Conservation (phyloP, 2,888 invertebrate genomes). For the Spatulosminthurus flaviceps region DNA sequence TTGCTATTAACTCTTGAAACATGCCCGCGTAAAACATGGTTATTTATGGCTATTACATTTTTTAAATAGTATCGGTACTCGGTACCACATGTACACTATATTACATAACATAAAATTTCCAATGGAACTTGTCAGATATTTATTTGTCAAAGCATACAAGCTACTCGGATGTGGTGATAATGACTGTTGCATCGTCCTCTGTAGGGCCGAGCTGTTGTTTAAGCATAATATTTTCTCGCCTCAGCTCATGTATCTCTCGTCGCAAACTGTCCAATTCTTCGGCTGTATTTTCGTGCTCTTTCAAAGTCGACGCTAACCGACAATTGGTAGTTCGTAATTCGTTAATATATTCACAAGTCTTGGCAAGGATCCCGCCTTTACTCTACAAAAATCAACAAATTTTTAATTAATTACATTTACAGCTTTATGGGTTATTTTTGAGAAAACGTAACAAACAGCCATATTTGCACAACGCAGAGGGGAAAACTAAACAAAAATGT, state of each 20-base stretch:
- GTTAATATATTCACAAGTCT: conserved; percentile 93
- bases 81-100: no score
- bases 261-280: conserved; percentile 77
- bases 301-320: conserved; percentile 73
- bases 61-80: no score
- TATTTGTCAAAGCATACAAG: neutral
- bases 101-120: no score
- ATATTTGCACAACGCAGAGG: no score
- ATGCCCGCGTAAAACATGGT: no score
- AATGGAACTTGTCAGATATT: no score
- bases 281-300: conserved; percentile 78
- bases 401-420: neutral
- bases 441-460: no score
- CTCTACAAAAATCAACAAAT: conserved; percentile 69
- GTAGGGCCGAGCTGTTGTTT: conserved; percentile 70
- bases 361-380: conserved; percentile 93
- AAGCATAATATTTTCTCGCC: conserved; percentile 79
- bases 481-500: no score
- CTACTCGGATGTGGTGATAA: conserved; percentile 59
- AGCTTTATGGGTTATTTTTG: no score
- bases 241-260: conserved; percentile 77
- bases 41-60: no score
- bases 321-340: conserved; percentile 83
- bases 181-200: conserved; percentile 62
- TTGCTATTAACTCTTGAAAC: no score